Base-by-base conservation (phyloP, 2,113 vertebrate genomes). In the Cranoglanis bouderius region DNA sequence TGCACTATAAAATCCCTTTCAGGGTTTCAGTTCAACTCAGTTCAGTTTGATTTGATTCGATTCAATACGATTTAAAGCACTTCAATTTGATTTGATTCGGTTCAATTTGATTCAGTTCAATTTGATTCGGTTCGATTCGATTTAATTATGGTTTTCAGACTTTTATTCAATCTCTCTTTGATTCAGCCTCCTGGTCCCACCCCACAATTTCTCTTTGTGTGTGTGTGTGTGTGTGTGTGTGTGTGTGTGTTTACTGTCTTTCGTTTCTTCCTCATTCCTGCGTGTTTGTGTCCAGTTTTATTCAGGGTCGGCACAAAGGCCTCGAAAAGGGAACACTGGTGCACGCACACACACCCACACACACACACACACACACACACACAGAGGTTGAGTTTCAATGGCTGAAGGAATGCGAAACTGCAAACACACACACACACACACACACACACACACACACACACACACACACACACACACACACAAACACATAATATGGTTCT, bases 211-310 rank as follows among this genome's bases (percentile, higher is more conserved):
- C 70, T 63, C 24, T 81, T 59, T 72, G 16, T 72, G 67, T 72
- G 67, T 72, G 72, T 21, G 70, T 78, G 46, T 77, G 77, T 59
- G 53, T 82, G 53, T 72, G 53, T 89, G 29, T 85, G 83, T 55
- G 81, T 84, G 21, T 90, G 75, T 74, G 14, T 89, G 84, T 89
- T 88, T 85, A 67, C 86, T 84, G 40, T 61, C 49, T 85, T 59
- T 85, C 85, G 26, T 89, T 84, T 89, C 85, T 93, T 94, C 91
- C 87, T 90, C 91, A 92, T 94, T 93, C 89, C 89, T 91, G 49
- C 24, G 84, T 90, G 87, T 91, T 92, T 90, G 74, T 82, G 82
- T 87, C 40, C 55, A 82, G 88, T 87, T 92, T 92, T 92, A 92
- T 92, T 90, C 90, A 89, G 90, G 85, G 85, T 87, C 55, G 21